Conservation (phyloP, 2,113 vertebrate species). For the Circaetus cinerascens region DNA sequence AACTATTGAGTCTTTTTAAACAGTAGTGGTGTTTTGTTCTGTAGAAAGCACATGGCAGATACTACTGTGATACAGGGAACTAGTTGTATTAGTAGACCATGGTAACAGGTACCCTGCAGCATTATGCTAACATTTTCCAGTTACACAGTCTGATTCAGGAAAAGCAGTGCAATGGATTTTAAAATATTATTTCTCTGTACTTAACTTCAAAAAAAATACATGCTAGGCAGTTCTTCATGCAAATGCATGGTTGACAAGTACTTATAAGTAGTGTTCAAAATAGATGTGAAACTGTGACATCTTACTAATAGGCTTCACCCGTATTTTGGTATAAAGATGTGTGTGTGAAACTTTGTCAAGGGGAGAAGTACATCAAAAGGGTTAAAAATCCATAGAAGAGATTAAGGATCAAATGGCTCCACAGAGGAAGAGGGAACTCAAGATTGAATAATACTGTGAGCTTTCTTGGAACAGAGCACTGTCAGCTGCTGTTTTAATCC, state of each 20-base stretch:
- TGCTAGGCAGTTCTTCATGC: neutral
- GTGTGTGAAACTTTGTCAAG: neutral
- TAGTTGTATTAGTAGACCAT: rapidly evolving
- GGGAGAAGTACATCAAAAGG: constrained; percentile 40
- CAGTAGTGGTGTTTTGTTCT: neutral
- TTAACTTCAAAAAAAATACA: neutral
- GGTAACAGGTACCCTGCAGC: neutral
- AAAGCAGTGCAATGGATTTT: neutral
- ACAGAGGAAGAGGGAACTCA: constrained; percentile 16
- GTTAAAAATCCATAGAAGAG: constrained; percentile 50
- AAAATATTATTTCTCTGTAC: neutral
- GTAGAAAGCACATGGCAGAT: neutral
- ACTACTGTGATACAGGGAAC: neutral
- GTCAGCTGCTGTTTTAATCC: constrained; percentile 18
- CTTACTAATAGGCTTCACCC: neutral
- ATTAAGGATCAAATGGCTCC: constrained; percentile 50
- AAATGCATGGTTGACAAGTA: neutral
- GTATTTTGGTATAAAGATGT: neutral
- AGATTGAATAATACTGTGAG: constrained; percentile 13
- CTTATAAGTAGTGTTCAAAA: neutral
- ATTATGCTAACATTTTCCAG: neutral
- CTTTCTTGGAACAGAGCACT: constrained; percentile 25
- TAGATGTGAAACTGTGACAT: neutral
- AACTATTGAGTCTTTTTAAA: neutral
- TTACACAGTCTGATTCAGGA: neutral